Conservation (phyloP, 2,113 vertebrate genomes). For the Tinamus guttatus region DNA sequence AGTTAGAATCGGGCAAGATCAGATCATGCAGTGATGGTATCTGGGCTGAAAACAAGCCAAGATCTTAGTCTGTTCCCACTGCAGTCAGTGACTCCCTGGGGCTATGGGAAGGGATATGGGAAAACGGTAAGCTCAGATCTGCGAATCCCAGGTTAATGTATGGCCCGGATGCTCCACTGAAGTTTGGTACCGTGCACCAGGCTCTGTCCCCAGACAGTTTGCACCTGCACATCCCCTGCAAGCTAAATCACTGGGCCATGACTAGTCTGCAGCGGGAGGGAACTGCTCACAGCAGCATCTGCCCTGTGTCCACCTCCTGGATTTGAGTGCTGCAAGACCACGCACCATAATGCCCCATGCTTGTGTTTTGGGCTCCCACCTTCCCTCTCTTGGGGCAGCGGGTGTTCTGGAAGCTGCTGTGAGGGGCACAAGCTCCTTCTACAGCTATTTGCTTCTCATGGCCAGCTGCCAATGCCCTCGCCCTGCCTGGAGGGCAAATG, state of each 20-base stretch:
- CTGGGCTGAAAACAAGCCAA: conserved; percentile 37
- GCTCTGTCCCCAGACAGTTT: not conserved
- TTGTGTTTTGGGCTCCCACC: not conserved
- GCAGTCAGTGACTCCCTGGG: not conserved
- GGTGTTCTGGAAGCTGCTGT: not conserved
- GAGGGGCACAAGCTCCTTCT: not conserved
- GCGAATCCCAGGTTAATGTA: not conserved
- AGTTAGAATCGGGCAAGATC: not conserved
- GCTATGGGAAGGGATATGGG: conserved; percentile 9
- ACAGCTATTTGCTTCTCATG: not conserved
- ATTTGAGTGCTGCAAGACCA: not conserved
- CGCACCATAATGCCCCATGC: rapidly evolving
- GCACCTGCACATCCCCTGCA: rapidly evolving
- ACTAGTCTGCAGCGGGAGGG: not conserved
- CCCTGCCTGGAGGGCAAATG: not conserved
- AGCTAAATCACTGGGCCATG: not conserved
- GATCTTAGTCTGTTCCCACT: conserved; percentile 25
- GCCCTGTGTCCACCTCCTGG: rapidly evolving
- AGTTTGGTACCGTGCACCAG: not conserved
- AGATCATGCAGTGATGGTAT: not conserved
- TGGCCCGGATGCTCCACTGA: not conserved
- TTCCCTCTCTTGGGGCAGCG: not conserved
- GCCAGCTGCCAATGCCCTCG: not conserved
- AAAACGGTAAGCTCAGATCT: not conserved
- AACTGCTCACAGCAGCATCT: not conserved